Conservation (phyloP, 2,113 vertebrate genomes). For the Axis porcinus region DNA sequence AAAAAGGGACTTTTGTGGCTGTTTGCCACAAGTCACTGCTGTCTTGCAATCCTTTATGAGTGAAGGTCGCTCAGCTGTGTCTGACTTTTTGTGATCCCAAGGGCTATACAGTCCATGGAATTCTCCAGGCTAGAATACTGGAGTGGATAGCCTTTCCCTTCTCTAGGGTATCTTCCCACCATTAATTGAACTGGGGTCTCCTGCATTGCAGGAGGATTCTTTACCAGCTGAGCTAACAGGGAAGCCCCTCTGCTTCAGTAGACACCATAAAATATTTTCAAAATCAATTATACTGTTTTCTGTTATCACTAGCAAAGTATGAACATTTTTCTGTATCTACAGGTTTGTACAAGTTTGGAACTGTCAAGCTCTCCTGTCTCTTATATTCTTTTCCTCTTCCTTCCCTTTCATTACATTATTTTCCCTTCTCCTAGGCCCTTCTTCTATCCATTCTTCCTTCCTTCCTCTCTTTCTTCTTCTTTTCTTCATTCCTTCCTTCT, state of each 20-base stretch:
- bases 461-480: rapidly evolving
- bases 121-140: background rate
- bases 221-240: background rate
- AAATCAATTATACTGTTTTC: background rate
- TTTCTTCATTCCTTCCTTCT: background rate
- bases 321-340: background rate
- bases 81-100: background rate
- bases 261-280: background rate
- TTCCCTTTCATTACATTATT: no score
- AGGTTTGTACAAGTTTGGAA: background rate
- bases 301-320: background rate
- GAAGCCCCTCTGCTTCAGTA: background rate
- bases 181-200: background rate
- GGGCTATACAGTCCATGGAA: background rate
- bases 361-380: background rate
- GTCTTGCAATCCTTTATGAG: background rate
- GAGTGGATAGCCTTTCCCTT: background rate
- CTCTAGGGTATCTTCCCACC: background rate
- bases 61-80: background rate
- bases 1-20: background rate
- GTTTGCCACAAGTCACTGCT: background rate
- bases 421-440: background rate
- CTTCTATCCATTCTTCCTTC: rapidly evolving
- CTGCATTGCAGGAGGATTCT: background rate
- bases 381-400: background rate